Evolutionary conservation across 1,140 invertebrate species (phyloP), one percentile per base, ranked within the genome.

Genomic region (Aphidius gifuensis): DNA sequence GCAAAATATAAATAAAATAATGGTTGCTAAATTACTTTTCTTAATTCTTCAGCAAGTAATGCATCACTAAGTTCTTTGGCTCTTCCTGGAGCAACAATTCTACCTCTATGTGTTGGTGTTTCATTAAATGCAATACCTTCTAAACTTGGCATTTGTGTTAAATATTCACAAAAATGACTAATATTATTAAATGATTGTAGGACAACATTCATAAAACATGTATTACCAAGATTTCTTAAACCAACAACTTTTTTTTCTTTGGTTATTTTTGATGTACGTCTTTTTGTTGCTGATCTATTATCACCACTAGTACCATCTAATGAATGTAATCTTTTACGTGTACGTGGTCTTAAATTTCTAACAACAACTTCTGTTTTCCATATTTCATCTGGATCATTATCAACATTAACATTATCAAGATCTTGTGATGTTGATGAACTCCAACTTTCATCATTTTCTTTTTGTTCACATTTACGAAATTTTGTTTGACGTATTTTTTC

Each of bases 151-250:
- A 92, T 80, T 69, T 90, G 86, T 75, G 88, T 92, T 65, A 93
- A 90, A 74, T 92, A 92, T 65, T 86, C 87, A 78, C 88, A 91
- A 78, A 93, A 93, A 71, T 92, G 88, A 73, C 90, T 87, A 72
- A 93, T 92, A 79, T 93, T 92, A 75, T 91, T 92, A 69, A 94
- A 83, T 66, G 90, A 92, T 73, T 94, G 92, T 59, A 93, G 80
- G 49, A 93, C 91, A 60, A 90, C 90, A 81, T 92, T 93, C 91
- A 94, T 94, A 77, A 93, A 94, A 78, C 91, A 93, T 63, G 91
- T 93, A 73, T 94, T 94, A 64, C 91, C 92, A 74, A 93, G 82
- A 82, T 94, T 94, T 70, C 90, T 83, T 68, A 93, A 83, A 40
- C 92, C 92, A 65, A 92, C 86, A 53, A 89, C 85, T 79, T 86